A percentile compares a stretch with the other conserved stretches of the same genome.
phyloP scores from a whole-genome alignment of 2,888 invertebrate genomes.

The Pilophorus perplexus region DNA sequence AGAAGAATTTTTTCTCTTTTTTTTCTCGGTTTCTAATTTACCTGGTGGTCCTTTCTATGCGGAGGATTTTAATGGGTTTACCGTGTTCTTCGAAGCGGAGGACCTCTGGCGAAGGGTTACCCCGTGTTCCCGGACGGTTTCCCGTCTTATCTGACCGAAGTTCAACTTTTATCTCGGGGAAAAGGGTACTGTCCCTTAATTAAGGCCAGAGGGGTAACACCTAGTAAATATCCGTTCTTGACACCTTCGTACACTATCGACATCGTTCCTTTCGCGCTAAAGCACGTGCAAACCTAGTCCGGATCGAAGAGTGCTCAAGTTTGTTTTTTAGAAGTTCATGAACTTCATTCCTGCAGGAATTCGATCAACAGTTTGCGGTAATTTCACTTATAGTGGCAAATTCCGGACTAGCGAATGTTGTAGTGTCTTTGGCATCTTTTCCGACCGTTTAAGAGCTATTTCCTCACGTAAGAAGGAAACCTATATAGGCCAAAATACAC shows the following conservation, averaged over 20 bases:
- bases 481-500: too few relatives aligned
- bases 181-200: slow-evolving; percentile 35
- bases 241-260: not conserved
- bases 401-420: too few relatives aligned
- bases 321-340: too few relatives aligned
- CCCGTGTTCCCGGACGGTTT: not conserved
- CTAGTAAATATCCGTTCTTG: slow-evolving; percentile 23
- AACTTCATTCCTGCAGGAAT: too few relatives aligned
- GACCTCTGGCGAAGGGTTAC: slow-evolving; percentile 1
- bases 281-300: too few relatives aligned
- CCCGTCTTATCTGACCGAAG: slow-evolving; percentile 17
- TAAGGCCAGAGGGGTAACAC: slow-evolving; percentile 38
- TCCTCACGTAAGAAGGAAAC: too few relatives aligned
- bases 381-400: too few relatives aligned
- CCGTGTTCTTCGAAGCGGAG: slow-evolving; percentile 40
- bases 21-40: slow-evolving; percentile 30
- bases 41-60: slow-evolving; percentile 17
- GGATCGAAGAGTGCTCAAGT: too few relatives aligned
- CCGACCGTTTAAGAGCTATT: too few relatives aligned
- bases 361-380: too few relatives aligned
- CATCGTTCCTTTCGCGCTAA: too few relatives aligned
- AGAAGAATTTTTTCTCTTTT: not conserved
- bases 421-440: too few relatives aligned
- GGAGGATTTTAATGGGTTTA: slow-evolving; percentile 42
- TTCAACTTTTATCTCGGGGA: slow-evolving; percentile 24